Base-by-base conservation (phyloP, 2,888 invertebrate genomes). In the Rhimphoctona megacephalus region DNA sequence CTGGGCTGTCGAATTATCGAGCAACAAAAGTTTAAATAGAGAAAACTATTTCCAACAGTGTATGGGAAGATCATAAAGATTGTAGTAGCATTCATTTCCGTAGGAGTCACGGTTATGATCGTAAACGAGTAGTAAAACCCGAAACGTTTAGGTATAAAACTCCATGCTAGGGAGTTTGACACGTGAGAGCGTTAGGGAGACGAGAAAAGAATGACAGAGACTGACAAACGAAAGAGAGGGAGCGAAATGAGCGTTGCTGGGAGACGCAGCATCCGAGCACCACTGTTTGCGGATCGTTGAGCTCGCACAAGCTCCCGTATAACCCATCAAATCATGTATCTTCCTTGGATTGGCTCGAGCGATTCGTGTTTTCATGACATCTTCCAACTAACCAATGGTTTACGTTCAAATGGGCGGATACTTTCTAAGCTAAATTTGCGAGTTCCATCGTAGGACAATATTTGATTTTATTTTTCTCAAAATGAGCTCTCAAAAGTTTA, bases 321-420 rank as follows among this genome's bases (percentile, higher is more conserved):
- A 85, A 52, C 66, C 77, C 82, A 83, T 67, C 79, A 78, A 87
- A 80, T 76, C 70, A 36, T 43, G 69, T 69, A 22, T 66, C 74
- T 69, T 49, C 57, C 46, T 69, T 66, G 83, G 84, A 82, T 86
- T 86, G 86, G 86, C 79, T 81, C 64, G 54, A 54, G 14, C 36
- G 39, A 22, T 79, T 46, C 54, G 77, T 79, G 52, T 77, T 79
- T 81, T 78, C 67, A 73, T 73, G 83, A 83, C 80, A 87, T 81
- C 84, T 81, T 83, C 61, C 64, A 61, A 64, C 81, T 77, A 77
- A 67, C 87, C 82, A 86, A 86, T 85, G 36, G 36, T 30, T 49
- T 57, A 88, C 89, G 89, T 86, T 57, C 57, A 49, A 82, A 85
- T 87, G 88, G 80, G 83, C 83, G 87, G 84, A 67, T 77, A 85